Percentiles rank a stretch among this genome's conserved stretches.
Conservation (phyloP, 2,113 vertebrate genomes). For the Pyrgilauda ruficollis region DNA sequence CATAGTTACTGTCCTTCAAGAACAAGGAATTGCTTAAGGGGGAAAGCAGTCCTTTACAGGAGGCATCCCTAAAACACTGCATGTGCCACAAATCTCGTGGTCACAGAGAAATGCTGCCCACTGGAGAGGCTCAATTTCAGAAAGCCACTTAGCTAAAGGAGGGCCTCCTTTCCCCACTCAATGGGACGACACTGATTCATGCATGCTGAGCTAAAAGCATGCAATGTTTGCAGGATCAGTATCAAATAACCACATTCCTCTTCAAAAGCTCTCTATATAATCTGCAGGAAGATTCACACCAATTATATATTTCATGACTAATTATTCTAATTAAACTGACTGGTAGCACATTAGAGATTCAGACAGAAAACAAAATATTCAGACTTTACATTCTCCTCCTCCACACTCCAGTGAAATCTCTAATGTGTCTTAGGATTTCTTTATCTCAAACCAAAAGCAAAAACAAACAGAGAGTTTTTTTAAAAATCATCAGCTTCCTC, state of each 20-base stretch:
- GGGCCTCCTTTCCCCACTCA: not conserved
- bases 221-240: conserved; percentile 37
- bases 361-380: conserved; percentile 57
- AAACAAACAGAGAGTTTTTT: not conserved
- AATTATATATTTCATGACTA: conserved; percentile 53
- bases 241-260: conserved; percentile 20
- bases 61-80: not conserved
- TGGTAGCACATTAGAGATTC: conserved; percentile 50
- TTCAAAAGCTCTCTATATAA: conserved; percentile 33
- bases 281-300: conserved; percentile 6
- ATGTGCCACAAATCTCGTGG: fast-evolving
- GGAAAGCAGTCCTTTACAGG: not conserved
- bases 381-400: conserved; percentile 48
- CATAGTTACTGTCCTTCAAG: not conserved
- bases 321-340: conserved; percentile 64
- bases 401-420: conserved; percentile 1
- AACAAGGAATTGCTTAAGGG: not conserved
- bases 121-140: not conserved
- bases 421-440: not conserved
- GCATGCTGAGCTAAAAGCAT: not conserved
- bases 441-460: conserved; percentile 1
- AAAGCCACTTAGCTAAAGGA: not conserved
- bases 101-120: not conserved
- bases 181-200: not conserved
- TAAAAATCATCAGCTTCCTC: not conserved